Evolutionary conservation across 2,113 vertebrate species (phyloP).

Genomic region (Macrotus californicus): DNA sequence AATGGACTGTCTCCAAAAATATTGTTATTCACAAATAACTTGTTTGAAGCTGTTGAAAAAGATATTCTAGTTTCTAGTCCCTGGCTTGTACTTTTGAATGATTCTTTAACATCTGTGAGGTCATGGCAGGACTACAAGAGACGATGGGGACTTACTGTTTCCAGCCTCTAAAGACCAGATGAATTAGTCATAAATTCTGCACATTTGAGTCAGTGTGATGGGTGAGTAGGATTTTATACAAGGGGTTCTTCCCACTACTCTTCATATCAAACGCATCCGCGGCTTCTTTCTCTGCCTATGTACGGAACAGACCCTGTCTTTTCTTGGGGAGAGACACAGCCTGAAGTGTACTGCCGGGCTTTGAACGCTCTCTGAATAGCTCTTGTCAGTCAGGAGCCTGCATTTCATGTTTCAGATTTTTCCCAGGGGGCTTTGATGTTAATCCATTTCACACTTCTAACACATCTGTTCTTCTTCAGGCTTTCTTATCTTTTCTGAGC

Average conservation of each 20-base stretch:
- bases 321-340: slow-evolving; percentile 71
- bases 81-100: not conserved
- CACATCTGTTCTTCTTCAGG: slow-evolving; percentile 82
- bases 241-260: not conserved
- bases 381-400: slow-evolving; percentile 83
- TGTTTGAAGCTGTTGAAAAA: not conserved
- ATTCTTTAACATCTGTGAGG: not conserved
- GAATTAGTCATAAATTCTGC: not conserved
- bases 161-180: not conserved
- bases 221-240: not conserved
- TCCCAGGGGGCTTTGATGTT: slow-evolving; percentile 84
- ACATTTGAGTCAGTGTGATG: not conserved
- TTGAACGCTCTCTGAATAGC: slow-evolving; percentile 82
- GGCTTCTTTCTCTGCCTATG: slow-evolving; percentile 3
- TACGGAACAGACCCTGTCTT: slow-evolving; percentile 1
- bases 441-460: slow-evolving; percentile 86
- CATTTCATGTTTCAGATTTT: slow-evolving; percentile 84
- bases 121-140: not conserved
- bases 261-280: not conserved
- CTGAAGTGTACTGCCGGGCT: slow-evolving; percentile 75
- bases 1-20: not conserved
- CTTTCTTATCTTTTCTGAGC: slow-evolving; percentile 81
- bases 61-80: not conserved
- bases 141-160: not conserved
- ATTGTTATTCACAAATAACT: not conserved